Percentiles rank a stretch among this genome's conserved stretches.
These are phyloP conservation scores for Paraplagusia blochii DNA, from an alignment of 2,113 vertebrate genomes.

Conservation along the genomic window DNA sequence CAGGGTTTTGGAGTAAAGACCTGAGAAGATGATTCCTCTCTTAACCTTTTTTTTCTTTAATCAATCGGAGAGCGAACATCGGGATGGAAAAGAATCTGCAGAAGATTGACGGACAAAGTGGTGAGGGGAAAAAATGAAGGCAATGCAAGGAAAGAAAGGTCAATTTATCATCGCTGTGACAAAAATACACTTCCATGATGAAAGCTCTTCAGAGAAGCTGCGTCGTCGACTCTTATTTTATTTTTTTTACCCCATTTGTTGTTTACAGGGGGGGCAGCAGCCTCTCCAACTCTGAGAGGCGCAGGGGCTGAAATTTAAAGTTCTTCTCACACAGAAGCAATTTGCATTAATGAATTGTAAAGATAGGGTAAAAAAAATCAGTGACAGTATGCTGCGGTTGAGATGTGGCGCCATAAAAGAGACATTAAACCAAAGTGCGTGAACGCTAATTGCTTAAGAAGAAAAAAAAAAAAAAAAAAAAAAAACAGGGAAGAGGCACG, in stretches of 20 bases:
- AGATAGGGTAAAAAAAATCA: not conserved
- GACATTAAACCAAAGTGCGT: slow-evolving; percentile 12
- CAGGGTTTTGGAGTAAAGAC: not conserved
- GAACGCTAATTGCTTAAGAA: slow-evolving; percentile 16
- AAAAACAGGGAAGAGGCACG: slow-evolving; percentile 13
- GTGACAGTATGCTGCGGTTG: not conserved
- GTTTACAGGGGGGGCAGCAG: not conserved
- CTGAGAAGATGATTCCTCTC: slow-evolving; percentile 31
- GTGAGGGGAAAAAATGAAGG: slow-evolving; percentile 27
- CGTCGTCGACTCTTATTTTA: not conserved
- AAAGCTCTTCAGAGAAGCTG: slow-evolving; percentile 21
- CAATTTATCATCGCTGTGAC: slow-evolving; percentile 44
- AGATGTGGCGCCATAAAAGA: slow-evolving; percentile 13
- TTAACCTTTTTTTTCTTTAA: slow-evolving; percentile 47
- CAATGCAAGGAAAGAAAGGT: slow-evolving; percentile 45
- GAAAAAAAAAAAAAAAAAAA: slow-evolving; percentile 42
- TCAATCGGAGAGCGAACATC: slow-evolving; percentile 37
- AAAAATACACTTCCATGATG: slow-evolving; percentile 17
- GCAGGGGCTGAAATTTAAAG: not conserved
- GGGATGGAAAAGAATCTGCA: slow-evolving; percentile 35
- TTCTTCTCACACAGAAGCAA: slow-evolving; percentile 1
- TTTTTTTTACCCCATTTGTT: slow-evolving; percentile 19
- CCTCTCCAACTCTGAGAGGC: not conserved
- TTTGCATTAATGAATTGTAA: slow-evolving; percentile 15
- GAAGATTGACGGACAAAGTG: slow-evolving; percentile 63